Evolutionary conservation across 2,888 invertebrate species (phyloP).

Genomic region (Clivina fossor): DNA sequence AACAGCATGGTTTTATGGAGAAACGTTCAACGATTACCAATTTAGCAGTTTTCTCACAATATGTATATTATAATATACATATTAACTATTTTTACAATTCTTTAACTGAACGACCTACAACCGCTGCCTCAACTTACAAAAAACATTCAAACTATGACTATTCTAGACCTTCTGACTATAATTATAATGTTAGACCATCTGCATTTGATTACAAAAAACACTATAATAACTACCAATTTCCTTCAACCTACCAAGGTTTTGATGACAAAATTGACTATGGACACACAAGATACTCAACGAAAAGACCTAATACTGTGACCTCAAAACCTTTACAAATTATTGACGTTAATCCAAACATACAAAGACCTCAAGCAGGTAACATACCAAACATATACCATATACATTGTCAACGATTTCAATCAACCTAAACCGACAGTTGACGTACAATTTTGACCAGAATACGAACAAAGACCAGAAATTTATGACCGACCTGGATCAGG

Average conservation of each 20-base stretch:
- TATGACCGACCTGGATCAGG: constrained; percentile 15
- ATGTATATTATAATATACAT: too few species aligned
- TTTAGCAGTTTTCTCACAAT: too few species aligned
- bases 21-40: too few species aligned
- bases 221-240: too few species aligned
- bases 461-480: too few species aligned
- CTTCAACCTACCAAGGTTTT: too few species aligned
- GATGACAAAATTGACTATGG: constrained; percentile 24
- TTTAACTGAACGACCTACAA: constrained; percentile 21
- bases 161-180: too few species aligned
- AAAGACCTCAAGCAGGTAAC: constrained; percentile 14
- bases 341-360: constrained; percentile 12
- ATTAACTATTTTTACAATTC: constrained; percentile 32
- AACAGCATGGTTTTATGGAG: too few species aligned
- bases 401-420: constrained; percentile 3
- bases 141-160: too few species aligned
- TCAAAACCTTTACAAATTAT: constrained; percentile 19
- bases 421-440: constrained; percentile 14
- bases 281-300: constrained; percentile 12
- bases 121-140: constrained; percentile 26
- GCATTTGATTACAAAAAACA: too few species aligned
- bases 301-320: constrained; percentile 6
- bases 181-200: constrained; percentile 51
- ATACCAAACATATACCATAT: constrained; percentile 20
- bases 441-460: too few species aligned